These are phyloP conservation scores for Ophonus ardosiacus DNA, from an alignment of 2,888 invertebrate genomes.

Conservation along the genomic window DNA sequence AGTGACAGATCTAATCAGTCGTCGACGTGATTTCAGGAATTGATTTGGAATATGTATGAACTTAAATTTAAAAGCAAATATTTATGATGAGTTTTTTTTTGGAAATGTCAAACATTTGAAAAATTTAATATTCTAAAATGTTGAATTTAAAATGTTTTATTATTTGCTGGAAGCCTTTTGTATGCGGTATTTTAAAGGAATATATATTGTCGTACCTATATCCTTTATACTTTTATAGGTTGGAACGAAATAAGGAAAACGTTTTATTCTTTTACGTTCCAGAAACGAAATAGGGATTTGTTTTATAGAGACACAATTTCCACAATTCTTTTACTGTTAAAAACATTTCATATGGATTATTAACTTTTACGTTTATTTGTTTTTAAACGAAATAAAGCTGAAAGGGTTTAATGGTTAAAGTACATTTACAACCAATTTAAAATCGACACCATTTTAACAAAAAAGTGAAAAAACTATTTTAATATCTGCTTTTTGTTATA, in stretches of 20 bases:
- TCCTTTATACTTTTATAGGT: background rate
- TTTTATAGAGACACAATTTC: background rate
- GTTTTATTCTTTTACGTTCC: background rate
- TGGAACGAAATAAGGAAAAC: background rate
- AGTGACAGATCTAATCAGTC: background rate
- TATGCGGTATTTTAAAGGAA: background rate
- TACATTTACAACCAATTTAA: no score
- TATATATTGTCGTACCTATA: background rate
- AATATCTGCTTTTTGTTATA: no score
- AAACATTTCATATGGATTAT: no score
- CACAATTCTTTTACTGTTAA: background rate
- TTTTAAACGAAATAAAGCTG: no score
- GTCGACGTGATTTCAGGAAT: background rate
- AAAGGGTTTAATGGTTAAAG: no score
- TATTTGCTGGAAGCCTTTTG: background rate
- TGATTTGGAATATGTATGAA: conserved; percentile 14
- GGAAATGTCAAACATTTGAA: background rate
- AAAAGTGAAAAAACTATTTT: no score
- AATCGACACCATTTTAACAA: no score
- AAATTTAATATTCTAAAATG: background rate
- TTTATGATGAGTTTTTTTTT: background rate
- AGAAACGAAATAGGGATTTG: background rate
- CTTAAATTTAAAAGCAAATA: conserved; percentile 7
- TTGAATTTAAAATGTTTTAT: background rate
- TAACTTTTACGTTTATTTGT: no score